phyloP scores from a whole-genome alignment of 2,888 invertebrate genomes.

The Lymantria monacha region DNA sequence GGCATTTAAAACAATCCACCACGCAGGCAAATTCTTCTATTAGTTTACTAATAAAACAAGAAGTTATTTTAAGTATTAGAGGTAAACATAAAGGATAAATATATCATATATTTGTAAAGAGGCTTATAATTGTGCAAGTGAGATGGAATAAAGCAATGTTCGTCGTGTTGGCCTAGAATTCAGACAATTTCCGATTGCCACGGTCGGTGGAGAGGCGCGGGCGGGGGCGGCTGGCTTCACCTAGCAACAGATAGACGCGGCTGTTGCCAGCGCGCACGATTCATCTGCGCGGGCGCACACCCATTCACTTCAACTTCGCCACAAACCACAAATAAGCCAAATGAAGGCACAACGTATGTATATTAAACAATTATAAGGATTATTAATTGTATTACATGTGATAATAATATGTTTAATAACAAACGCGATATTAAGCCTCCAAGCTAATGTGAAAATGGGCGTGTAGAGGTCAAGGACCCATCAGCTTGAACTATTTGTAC shows the following conservation, averaged over 20 bases:
- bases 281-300: neutral
- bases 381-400: neutral
- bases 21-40: too few relatives aligned
- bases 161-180: conserved; percentile 69
- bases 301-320: neutral
- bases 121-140: conserved; percentile 46
- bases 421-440: too few relatives aligned
- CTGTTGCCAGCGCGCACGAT: conserved; percentile 3
- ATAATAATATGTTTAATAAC: too few relatives aligned
- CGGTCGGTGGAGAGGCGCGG: conserved; percentile 36
- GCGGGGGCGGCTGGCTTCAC: conserved; percentile 20
- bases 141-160: conserved; percentile 50
- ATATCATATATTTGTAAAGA: conserved; percentile 7
- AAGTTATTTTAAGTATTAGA: too few relatives aligned
- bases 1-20: too few relatives aligned
- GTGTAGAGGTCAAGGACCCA: too few relatives aligned
- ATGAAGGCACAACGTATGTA: neutral
- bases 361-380: neutral
- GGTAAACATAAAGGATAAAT: neutral
- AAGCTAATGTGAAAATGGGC: too few relatives aligned
- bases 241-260: conserved; percentile 38
- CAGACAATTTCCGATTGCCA: conserved; percentile 74
- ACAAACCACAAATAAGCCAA: conserved; percentile 7
- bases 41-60: neutral
- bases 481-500: too few relatives aligned